These are phyloP conservation scores for Cerastis leucographa DNA, from an alignment of 2,888 invertebrate species.

Conservation along the genomic window DNA sequence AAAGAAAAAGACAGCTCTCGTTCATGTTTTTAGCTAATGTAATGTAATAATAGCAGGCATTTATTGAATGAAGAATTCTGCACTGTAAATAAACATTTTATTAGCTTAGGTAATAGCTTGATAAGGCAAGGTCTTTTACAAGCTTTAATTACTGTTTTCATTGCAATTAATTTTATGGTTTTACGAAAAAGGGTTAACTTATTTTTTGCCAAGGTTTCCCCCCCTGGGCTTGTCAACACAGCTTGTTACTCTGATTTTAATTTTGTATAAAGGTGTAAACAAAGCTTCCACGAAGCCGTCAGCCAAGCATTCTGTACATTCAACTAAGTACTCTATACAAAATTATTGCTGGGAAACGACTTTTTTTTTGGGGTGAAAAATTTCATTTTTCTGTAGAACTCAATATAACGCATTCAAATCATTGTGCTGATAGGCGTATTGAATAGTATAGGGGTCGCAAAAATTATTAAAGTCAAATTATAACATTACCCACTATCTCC, in stretches of 20 bases:
- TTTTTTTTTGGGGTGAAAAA: too few species aligned
- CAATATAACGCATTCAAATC: too few species aligned
- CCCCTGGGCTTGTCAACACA: background rate
- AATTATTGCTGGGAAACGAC: too few species aligned
- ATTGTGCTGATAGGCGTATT: too few species aligned
- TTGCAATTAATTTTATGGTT: slow-evolving; percentile 12
- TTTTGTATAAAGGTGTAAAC: background rate
- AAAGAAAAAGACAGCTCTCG: background rate
- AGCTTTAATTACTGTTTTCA: background rate
- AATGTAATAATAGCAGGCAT: background rate
- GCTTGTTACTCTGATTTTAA: background rate
- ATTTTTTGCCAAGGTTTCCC: background rate
- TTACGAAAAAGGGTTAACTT: background rate
- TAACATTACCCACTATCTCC: too few species aligned
- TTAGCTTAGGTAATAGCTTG: background rate
- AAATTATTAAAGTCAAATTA: too few species aligned
- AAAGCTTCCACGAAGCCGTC: too few species aligned
- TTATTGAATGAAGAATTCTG: background rate
- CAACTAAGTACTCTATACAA: too few species aligned
- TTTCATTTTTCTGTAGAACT: too few species aligned
- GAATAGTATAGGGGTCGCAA: too few species aligned
- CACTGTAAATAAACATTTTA: background rate
- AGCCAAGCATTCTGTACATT: too few species aligned
- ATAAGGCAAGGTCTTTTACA: background rate
- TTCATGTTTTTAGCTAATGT: background rate